Conservation (phyloP, 2,113 vertebrate species). For the Cromileptes altivelis region DNA sequence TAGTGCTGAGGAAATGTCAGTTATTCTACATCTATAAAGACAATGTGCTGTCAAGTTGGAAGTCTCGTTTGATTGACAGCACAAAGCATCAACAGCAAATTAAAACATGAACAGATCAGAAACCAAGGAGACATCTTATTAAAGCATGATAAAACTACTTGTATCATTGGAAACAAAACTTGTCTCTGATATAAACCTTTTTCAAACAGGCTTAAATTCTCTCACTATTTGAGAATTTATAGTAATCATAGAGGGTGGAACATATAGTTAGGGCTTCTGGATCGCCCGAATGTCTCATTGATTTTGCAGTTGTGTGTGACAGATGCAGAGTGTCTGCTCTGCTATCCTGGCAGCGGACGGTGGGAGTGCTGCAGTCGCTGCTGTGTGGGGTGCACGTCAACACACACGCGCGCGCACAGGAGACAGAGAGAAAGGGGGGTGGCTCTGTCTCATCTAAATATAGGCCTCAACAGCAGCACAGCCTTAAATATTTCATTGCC, state of each 20-base stretch:
- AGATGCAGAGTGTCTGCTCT: constrained; percentile 21
- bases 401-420: constrained; percentile 1
- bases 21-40: no score
- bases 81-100: no score
- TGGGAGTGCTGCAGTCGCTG: constrained; percentile 35
- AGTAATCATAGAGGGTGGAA: background rate
- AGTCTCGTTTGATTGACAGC: no score
- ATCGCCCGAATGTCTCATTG: background rate
- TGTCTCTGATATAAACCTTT: background rate
- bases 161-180: no score
- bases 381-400: constrained; percentile 43
- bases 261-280: background rate
- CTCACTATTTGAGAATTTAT: background rate
- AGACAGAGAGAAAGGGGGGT: constrained; percentile 2
- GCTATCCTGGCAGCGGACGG: constrained; percentile 24
- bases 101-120: no score
- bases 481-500: constrained; percentile 84
- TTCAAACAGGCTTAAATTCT: background rate
- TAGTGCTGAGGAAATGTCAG: no score
- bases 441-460: constrained; percentile 74
- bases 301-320: constrained; percentile 36
- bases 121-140: no score
- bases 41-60: no score
- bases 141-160: no score
- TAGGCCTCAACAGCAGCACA: constrained; percentile 70